These are phyloP conservation scores for Pollenia angustigena DNA, from an alignment of 2,888 invertebrate species.

Conservation along the genomic window DNA sequence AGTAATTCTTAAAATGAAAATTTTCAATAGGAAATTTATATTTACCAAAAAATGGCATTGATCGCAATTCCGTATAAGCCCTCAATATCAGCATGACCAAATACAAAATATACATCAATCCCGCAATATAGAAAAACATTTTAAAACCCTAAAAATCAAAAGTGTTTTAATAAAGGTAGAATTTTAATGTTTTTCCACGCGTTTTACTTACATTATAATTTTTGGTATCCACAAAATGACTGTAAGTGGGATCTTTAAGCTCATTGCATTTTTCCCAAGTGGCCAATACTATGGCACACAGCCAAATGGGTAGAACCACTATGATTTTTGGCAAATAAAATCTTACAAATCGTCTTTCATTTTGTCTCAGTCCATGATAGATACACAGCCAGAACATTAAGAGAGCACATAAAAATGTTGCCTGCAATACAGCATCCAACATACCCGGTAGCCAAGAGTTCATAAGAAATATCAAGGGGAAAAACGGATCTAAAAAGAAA, in stretches of 20 bases:
- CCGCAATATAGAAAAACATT: constrained; percentile 94
- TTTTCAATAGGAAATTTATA: constrained; percentile 59
- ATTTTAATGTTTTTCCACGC: not conserved
- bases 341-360: constrained; percentile 92
- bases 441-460: constrained; percentile 96
- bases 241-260: constrained; percentile 95
- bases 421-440: constrained; percentile 95
- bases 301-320: constrained; percentile 94
- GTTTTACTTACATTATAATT: constrained; percentile 90
- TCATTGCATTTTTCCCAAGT: constrained; percentile 96
- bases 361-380: constrained; percentile 97
- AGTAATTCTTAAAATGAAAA: not conserved
- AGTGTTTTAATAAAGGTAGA: not conserved
- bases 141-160: constrained; percentile 91
- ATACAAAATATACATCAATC: constrained; percentile 93
- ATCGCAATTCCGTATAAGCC: constrained; percentile 96
- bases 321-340: constrained; percentile 96
- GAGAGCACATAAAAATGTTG: constrained; percentile 93
- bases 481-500: constrained; percentile 92
- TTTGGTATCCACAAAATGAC: constrained; percentile 92
- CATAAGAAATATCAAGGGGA: constrained; percentile 94
- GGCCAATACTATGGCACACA: constrained; percentile 92
- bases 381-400: constrained; percentile 97
- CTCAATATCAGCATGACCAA: constrained; percentile 92
- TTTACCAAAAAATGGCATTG: constrained; percentile 99